Conservation (phyloP, 2,888 invertebrate genomes). For the Sabatieria punctata region DNA sequence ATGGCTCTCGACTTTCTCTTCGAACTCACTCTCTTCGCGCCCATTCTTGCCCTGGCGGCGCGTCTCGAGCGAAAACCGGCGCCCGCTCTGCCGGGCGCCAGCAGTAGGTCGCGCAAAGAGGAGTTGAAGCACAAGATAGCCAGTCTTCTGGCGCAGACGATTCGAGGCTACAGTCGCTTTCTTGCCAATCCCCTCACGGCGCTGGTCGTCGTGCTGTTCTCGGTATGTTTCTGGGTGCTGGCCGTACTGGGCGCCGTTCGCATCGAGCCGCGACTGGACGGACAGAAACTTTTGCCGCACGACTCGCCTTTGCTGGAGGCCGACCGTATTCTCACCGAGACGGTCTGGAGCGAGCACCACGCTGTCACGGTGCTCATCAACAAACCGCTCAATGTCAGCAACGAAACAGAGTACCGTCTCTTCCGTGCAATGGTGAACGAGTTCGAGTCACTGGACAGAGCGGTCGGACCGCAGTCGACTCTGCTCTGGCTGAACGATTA, state of each 20-base stretch:
- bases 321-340: conserved; percentile 19
- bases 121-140: no score
- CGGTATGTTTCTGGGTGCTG: conserved; percentile 1
- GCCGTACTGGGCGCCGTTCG: conserved; percentile 16
- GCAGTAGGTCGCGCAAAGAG: neutral
- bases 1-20: conserved; percentile 23
- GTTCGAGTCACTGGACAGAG: conserved; percentile 19
- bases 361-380: conserved; percentile 26
- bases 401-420: conserved; percentile 14
- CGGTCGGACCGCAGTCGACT: conserved; percentile 20
- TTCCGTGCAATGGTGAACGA: conserved; percentile 22
- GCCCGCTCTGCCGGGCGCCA: neutral
- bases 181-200: no score
- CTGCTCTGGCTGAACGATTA: conserved; percentile 26
- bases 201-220: neutral
- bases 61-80: conserved; percentile 14
- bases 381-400: conserved; percentile 17
- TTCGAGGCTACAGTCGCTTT: no score
- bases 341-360: conserved; percentile 27
- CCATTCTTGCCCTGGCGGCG: conserved; percentile 21
- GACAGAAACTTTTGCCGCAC: conserved; percentile 24
- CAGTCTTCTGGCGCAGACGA: no score
- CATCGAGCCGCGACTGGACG: conserved; percentile 20
- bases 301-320: conserved; percentile 24
- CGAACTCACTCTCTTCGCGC: conserved; percentile 25